These are phyloP conservation scores for Periophthalmodon schlosseri DNA, from an alignment of 2,113 vertebrate genomes.

Conservation along the genomic window DNA sequence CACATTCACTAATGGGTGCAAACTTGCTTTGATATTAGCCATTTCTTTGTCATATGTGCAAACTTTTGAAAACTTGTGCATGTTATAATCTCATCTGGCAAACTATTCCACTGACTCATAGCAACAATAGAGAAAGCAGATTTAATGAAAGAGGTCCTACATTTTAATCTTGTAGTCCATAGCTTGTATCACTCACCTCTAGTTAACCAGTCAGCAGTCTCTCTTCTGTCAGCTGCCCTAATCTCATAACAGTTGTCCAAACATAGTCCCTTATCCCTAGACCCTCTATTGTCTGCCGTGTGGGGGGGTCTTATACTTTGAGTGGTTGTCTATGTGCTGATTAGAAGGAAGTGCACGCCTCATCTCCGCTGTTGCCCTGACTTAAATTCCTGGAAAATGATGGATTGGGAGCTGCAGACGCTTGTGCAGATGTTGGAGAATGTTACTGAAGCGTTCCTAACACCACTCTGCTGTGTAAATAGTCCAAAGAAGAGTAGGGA, in stretches of 20 bases:
- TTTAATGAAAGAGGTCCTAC: too few species aligned
- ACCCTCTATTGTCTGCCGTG: constrained; percentile 20
- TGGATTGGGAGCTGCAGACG: background rate
- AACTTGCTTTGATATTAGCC: too few species aligned
- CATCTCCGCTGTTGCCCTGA: constrained; percentile 24
- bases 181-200: constrained; percentile 1
- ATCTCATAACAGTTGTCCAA: constrained; percentile 69
- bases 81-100: too few species aligned
- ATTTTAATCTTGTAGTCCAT: background rate
- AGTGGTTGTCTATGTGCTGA: constrained; percentile 66
- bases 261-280: constrained; percentile 28
- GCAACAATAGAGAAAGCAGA: too few species aligned
- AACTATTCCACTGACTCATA: too few species aligned
- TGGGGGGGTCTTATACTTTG: constrained; percentile 21
- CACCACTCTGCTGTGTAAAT: background rate
- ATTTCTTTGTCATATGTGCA: too few species aligned
- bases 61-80: too few species aligned
- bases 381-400: constrained; percentile 10
- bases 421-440: constrained; percentile 3
- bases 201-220: constrained; percentile 41
- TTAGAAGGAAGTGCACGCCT: constrained; percentile 57
- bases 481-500: background rate
- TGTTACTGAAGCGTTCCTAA: background rate
- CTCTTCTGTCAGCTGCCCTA: constrained; percentile 58
- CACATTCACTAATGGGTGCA: too few species aligned